Evolutionary conservation across 2,888 invertebrate genomes (phyloP).

Genomic region (Dascillus cervinus): DNA sequence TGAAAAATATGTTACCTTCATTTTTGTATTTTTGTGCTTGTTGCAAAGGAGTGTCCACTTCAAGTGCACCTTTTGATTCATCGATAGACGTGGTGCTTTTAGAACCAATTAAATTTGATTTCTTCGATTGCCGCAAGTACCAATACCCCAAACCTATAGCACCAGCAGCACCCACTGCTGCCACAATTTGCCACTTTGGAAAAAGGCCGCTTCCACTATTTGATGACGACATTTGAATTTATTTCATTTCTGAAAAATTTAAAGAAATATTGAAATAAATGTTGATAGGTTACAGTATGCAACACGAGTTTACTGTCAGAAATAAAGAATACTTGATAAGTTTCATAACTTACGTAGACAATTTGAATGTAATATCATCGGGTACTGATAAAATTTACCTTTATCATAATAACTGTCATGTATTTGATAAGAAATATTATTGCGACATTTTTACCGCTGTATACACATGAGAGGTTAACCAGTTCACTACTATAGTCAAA

Average conservation of each 20-base stretch:
- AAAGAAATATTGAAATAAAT: not conserved
- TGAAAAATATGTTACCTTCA: conserved; percentile 83
- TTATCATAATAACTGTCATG: too few species aligned
- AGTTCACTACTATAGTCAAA: too few species aligned
- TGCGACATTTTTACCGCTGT: too few species aligned
- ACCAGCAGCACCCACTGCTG: conserved; percentile 72
- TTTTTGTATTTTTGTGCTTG: conserved; percentile 74
- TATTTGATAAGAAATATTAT: too few species aligned
- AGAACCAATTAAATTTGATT: conserved; percentile 11
- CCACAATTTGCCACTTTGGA: conserved; percentile 84
- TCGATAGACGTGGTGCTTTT: conserved; percentile 22
- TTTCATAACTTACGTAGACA: too few species aligned
- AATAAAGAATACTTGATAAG: not conserved
- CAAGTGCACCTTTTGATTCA: conserved; percentile 16
- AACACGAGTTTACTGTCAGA: not conserved
- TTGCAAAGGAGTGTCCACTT: conserved; percentile 54
- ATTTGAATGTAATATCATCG: too few species aligned
- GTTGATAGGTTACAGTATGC: not conserved
- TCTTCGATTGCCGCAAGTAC: conserved; percentile 57
- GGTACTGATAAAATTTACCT: too few species aligned
- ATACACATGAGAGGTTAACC: too few species aligned
- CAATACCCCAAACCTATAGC: conserved; percentile 72
- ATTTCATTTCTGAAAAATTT: too few species aligned
- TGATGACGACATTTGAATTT: conserved; percentile 24
- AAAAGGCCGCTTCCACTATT: conserved; percentile 37